Evolutionary conservation across 2,113 vertebrate species (phyloP).

Genomic region (Esox niger): DNA sequence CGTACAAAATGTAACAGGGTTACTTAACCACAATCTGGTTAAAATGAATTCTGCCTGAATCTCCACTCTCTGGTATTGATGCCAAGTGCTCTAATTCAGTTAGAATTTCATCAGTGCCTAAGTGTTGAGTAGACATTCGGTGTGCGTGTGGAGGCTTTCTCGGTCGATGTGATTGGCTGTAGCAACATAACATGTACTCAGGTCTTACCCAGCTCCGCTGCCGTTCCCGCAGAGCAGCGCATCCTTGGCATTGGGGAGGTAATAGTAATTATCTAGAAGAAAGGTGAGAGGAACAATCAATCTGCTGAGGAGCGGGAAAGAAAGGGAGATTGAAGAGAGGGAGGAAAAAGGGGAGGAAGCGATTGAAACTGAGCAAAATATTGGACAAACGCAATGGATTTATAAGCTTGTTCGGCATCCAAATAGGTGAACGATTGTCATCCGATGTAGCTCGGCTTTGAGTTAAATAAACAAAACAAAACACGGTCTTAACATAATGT

Average conservation of each 20-base stretch:
- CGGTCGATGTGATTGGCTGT: conserved; percentile 39
- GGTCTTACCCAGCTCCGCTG: conserved; percentile 90
- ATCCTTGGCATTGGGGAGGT: conserved; percentile 85
- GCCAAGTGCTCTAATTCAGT: background rate
- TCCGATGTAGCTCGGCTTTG: too few species aligned
- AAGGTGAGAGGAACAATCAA: conserved; percentile 23
- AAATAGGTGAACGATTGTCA: too few species aligned
- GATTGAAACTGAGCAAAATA: background rate
- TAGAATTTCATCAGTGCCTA: too few species aligned
- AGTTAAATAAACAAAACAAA: too few species aligned
- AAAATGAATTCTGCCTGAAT: background rate
- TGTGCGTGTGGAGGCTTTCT: conserved; percentile 16
- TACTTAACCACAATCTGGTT: background rate
- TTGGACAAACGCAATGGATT: too few species aligned
- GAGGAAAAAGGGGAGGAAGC: background rate
- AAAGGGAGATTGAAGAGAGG: background rate
- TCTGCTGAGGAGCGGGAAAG: background rate
- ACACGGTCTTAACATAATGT: too few species aligned
- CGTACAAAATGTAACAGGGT: background rate
- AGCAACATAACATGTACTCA: conserved; percentile 48
- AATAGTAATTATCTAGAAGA: conserved; percentile 85
- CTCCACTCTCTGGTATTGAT: background rate
- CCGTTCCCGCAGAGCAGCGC: conserved; percentile 94
- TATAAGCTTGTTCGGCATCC: too few species aligned
- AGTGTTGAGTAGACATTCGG: conserved; percentile 3